Percentiles rank a stretch among this genome's conserved stretches.
These are phyloP conservation scores for Poecilus cupreus DNA, from an alignment of 2,888 invertebrate genomes.

Conservation along the genomic window DNA sequence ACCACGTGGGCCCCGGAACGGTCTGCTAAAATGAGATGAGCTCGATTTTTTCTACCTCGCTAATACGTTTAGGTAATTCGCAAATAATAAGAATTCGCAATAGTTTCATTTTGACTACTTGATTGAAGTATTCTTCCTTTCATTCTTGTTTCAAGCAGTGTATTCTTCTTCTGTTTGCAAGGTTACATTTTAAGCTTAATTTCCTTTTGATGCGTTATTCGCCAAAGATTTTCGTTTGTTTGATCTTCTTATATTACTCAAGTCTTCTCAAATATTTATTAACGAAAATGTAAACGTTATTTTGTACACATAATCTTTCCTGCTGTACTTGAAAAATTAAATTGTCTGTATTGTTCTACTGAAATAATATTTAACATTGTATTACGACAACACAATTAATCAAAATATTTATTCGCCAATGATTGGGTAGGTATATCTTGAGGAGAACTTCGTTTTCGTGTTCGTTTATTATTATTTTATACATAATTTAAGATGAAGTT, in stretches of 20 bases:
- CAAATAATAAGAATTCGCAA: no score
- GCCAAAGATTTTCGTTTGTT: conserved; percentile 15
- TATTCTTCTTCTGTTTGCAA: background rate
- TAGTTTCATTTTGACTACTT: no score
- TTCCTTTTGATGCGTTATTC: conserved; percentile 20
- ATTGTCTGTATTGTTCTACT: conserved; percentile 4
- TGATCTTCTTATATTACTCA: conserved; percentile 16
- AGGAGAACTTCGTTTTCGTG: no score
- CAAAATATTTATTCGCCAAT: no score
- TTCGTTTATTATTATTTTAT: no score
- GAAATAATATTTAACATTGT: no score
- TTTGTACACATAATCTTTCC: conserved; percentile 4
- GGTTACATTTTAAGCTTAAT: conserved; percentile 7
- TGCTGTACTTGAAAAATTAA: background rate
- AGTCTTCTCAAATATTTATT: conserved; percentile 20
- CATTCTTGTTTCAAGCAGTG: background rate
- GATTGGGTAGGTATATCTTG: no score
- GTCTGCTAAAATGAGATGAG: background rate
- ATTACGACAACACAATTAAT: no score
- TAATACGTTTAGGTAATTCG: background rate
- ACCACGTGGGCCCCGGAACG: background rate
- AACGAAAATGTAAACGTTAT: conserved; percentile 39
- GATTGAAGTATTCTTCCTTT: background rate
- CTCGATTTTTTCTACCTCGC: background rate
- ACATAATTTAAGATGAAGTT: no score